phyloP scores from a whole-genome alignment of 2,888 invertebrate genomes.

The Hirtodrosophila duncani region DNA sequence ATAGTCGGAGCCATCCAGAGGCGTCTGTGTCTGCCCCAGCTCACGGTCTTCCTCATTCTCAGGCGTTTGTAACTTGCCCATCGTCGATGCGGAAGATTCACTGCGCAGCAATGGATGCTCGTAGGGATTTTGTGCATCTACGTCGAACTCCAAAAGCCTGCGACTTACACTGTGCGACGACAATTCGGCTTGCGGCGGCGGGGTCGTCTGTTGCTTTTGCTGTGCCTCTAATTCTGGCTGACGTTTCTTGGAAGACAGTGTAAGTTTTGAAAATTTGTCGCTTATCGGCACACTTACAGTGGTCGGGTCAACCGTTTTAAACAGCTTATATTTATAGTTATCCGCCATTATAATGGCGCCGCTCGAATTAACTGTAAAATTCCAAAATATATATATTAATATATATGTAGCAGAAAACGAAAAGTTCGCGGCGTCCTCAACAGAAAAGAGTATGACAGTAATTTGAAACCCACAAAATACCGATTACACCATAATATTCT shows the following conservation, averaged over 20 bases:
- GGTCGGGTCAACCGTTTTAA: conserved; percentile 73
- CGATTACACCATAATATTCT: too few relatives aligned
- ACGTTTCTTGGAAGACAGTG: conserved; percentile 73
- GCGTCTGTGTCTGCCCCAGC: not conserved
- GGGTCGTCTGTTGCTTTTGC: conserved; percentile 9
- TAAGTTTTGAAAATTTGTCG: conserved; percentile 75
- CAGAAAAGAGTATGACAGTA: too few relatives aligned
- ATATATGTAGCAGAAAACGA: too few relatives aligned
- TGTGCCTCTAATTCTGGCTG: too few relatives aligned
- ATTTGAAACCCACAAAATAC: too few relatives aligned
- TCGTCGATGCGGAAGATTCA: conserved; percentile 19
- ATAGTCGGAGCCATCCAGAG: conserved; percentile 41
- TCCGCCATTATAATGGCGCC: conserved; percentile 56
- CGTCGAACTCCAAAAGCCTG: conserved; percentile 45
- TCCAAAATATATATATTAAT: conserved; percentile 6
- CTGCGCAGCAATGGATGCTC: conserved; percentile 51
- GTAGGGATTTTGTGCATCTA: conserved; percentile 18
- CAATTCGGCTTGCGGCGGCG: not conserved
- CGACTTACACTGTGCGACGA: conserved; percentile 49
- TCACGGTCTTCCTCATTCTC: too few relatives aligned
- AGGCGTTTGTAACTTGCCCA: too few relatives aligned
- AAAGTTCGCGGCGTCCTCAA: too few relatives aligned
- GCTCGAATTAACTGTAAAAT: conserved; percentile 38
- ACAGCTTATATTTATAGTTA: conserved; percentile 61
- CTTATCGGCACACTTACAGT: conserved; percentile 69